phyloP scores from a whole-genome alignment of 2,888 invertebrate species.

The Ellobium chinense region DNA sequence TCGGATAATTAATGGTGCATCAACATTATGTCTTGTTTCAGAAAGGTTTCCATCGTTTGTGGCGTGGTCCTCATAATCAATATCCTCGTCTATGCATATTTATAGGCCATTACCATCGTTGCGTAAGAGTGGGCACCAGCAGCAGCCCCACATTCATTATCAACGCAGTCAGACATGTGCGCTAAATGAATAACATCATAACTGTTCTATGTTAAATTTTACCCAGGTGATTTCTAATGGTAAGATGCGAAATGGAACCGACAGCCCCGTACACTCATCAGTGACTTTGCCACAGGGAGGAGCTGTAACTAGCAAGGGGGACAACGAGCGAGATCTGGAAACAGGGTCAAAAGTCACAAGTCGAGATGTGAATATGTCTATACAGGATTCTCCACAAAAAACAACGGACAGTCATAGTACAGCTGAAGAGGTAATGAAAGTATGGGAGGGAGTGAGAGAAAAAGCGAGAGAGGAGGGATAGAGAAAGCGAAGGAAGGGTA shows the following conservation, averaged over 20 bases:
- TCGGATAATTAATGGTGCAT: too few species aligned
- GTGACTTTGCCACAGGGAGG: neutral
- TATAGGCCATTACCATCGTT: too few species aligned
- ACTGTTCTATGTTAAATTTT: too few species aligned
- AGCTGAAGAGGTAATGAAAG: neutral
- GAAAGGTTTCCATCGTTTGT: too few species aligned
- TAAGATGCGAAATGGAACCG: slow-evolving; percentile 4
- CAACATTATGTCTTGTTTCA: too few species aligned
- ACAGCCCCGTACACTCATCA: neutral
- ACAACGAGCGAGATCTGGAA: neutral
- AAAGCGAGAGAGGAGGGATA: neutral
- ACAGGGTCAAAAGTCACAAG: slow-evolving; percentile 17
- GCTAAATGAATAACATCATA: neutral
- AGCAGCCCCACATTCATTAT: too few species aligned
- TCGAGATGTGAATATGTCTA: neutral
- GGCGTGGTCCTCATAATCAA: too few species aligned
- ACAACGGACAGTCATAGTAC: neutral
- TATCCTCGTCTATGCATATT: neutral
- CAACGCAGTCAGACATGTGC: neutral
- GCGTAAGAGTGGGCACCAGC: too few species aligned
- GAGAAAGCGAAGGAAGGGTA: neutral
- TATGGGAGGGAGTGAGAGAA: slow-evolving; percentile 5
- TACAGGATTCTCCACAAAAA: neutral
- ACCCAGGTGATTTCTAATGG: slow-evolving; percentile 66
- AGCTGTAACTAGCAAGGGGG: neutral